A percentile compares a stretch with the other conserved stretches of the same genome.
Conservation (phyloP, 2,113 vertebrate species). For the Macrotus californicus region DNA sequence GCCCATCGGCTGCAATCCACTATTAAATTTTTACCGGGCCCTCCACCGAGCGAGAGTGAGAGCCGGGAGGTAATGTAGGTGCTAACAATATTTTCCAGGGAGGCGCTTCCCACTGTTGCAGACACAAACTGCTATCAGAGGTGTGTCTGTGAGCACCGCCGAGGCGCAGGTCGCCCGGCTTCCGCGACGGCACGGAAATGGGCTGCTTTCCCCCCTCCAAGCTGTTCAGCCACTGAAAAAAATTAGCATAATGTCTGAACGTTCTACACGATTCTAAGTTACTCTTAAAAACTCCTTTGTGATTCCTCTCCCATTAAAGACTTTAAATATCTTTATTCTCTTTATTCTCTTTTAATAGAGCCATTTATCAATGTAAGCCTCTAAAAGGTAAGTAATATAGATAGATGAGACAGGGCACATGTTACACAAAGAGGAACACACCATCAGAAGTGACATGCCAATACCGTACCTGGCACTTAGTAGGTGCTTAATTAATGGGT, state of each 20-base stretch:
- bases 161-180: not conserved
- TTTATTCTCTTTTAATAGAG: constrained; percentile 74
- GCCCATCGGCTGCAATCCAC: constrained; percentile 44
- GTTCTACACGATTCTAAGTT: constrained; percentile 23
- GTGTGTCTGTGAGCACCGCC: constrained; percentile 57
- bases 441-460: constrained; percentile 67
- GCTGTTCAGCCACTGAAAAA: not conserved
- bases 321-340: constrained; percentile 73
- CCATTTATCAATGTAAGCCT: constrained; percentile 74
- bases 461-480: constrained; percentile 41
- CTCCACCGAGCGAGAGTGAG: not conserved
- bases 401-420: constrained; percentile 61
- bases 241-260: not conserved
- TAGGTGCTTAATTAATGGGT: constrained; percentile 49
- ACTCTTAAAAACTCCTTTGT: constrained; percentile 56
- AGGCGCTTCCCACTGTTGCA: constrained; percentile 47
- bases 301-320: constrained; percentile 67
- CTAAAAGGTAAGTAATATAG: constrained; percentile 77
- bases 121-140: constrained; percentile 57
- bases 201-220: accelerated
- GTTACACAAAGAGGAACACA: constrained; percentile 68
- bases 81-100: constrained; percentile 66
- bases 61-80: constrained; percentile 58
- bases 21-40: constrained; percentile 54
- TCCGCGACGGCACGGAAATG: not conserved